These are phyloP conservation scores for Petrolisthes cinctipes DNA, from an alignment of 2,888 invertebrate genomes.

Conservation along the genomic window DNA sequence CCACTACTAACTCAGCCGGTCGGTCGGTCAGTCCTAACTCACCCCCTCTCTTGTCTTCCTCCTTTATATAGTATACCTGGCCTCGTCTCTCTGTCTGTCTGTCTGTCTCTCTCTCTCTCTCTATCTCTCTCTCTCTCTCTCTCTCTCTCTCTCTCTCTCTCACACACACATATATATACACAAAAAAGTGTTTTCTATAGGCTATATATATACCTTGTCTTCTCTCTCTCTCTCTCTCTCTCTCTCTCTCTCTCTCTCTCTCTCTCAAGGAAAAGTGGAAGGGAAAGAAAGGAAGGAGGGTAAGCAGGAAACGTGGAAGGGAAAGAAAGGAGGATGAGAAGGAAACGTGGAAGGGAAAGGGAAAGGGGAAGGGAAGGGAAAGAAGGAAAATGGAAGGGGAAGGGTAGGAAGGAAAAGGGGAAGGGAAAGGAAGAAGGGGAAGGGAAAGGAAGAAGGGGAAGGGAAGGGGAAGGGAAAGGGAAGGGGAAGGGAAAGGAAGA, in stretches of 20 bases:
- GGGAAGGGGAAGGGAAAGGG: background rate
- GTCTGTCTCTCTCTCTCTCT: conserved; percentile 12
- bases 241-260: background rate
- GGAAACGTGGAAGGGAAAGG: background rate
- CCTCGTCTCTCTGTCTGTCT: background rate
- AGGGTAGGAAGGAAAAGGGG: background rate
- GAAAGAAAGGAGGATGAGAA: background rate
- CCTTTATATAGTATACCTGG: background rate
- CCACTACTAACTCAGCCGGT: background rate
- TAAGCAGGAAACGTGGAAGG: background rate
- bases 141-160: conserved; percentile 13
- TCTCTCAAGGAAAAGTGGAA: background rate
- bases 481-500: background rate
- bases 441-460: background rate
- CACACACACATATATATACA: background rate
- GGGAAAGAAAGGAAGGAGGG: background rate
- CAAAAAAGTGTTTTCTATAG: background rate
- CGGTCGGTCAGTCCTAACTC: background rate
- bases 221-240: background rate
- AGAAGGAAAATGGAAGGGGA: background rate
- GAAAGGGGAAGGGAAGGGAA: too few relatives aligned
- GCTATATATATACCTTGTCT: background rate
- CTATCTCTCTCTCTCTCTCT: background rate
- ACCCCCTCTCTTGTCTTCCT: conserved; percentile 8
- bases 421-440: background rate